phyloP scores from a whole-genome alignment of 2,888 invertebrate species.

The Eutolmus rufibarbis region DNA sequence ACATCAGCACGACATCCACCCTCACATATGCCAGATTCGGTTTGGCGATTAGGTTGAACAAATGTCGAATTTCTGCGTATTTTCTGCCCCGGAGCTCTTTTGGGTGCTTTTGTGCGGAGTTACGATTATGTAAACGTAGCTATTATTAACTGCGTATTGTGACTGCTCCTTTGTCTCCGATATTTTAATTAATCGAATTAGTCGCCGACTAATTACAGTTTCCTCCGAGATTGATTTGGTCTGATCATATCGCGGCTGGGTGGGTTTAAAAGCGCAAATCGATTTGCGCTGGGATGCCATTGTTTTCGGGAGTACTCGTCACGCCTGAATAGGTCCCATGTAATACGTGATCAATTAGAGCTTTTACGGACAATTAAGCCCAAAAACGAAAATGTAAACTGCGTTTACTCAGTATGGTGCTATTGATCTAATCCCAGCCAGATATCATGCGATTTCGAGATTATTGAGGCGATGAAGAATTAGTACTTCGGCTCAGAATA shows the following conservation, averaged over 20 bases:
- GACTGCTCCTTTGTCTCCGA: neutral
- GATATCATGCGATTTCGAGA: neutral
- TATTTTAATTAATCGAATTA: neutral
- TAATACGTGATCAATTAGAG: neutral
- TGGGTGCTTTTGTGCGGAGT: neutral
- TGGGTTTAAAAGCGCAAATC: neutral
- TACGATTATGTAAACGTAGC: neutral
- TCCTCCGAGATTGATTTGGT: neutral
- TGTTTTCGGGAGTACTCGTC: neutral
- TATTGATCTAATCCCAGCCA: neutral
- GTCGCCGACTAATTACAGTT: neutral
- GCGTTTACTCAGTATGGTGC: neutral
- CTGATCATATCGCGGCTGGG: neutral
- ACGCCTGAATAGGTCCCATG: neutral
- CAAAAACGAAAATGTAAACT: neutral
- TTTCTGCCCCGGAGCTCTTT: neutral
- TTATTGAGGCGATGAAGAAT: slow-evolving; percentile 4
- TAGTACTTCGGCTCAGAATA: neutral
- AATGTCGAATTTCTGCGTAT: neutral
- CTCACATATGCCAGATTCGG: neutral
- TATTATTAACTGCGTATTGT: neutral
- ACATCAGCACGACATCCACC: neutral
- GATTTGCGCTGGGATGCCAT: neutral
- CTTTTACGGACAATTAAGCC: neutral
- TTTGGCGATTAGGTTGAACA: neutral